Evolutionary conservation across 2,888 invertebrate genomes (phyloP).

Genomic region (Mactromeris polynyma): DNA sequence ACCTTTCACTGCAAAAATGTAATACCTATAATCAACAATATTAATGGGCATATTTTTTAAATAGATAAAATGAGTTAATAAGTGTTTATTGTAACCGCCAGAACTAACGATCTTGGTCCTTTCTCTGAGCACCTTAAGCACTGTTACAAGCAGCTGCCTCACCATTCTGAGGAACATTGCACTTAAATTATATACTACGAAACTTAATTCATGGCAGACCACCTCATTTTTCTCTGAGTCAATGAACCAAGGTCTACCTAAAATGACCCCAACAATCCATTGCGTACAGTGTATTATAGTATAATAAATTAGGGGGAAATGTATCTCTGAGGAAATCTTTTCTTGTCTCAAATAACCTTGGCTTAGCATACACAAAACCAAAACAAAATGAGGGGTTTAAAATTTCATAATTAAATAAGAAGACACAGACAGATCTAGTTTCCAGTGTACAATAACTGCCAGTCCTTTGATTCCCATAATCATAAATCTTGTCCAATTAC

Average conservation of each 20-base stretch:
- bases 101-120: no score
- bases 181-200: neutral
- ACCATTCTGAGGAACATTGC: neutral
- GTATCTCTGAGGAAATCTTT: neutral
- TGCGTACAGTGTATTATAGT: neutral
- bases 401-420: neutral
- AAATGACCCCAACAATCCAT: neutral
- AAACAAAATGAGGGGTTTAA: slow-evolving; percentile 23
- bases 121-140: no score
- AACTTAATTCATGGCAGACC: neutral
- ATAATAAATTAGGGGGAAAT: neutral
- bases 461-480: neutral
- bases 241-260: neutral
- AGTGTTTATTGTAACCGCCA: no score
- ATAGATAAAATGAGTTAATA: no score
- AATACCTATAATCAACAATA: no score
- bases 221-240: neutral
- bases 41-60: no score
- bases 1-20: no score
- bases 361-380: neutral
- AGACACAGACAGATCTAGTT: neutral
- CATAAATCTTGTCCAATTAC: neutral
- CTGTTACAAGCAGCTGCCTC: no score
- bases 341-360: neutral
- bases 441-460: neutral